Evolutionary conservation across 1,140 invertebrate species (phyloP), one percentile per base, ranked within the genome.

Genomic region (Venturia canescens): DNA sequence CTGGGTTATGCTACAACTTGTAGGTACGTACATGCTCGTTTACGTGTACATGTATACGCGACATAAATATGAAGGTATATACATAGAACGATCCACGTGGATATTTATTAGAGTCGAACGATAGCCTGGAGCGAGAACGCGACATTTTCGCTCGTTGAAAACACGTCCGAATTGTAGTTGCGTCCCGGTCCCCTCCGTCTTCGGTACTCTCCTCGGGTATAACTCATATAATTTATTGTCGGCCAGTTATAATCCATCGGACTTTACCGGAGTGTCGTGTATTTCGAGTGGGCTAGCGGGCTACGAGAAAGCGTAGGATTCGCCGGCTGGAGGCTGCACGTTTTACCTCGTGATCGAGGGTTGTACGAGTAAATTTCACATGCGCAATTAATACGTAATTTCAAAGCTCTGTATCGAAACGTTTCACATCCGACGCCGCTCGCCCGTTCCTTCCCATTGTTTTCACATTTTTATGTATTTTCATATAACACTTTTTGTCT

Each of bases 131-230:
- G 50, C 48, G 72, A 50, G 63, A 63, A 63, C 15, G 72, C 71
- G 72, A 76, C 79, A 80, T 80, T 80, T 80, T 80, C 79, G 79
- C 79, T 75, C 50, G 79, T 75, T 80, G 71, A 69, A 81, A 81
- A 76, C 72, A 81, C 67, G 63, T 66, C 80, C 63, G 48, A 75
- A 21, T 78, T 66, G 60, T 78, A 78, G 60, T 67, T 70, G 23
- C 44, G 11, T 21, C 53, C 23, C 29, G 15, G 3, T 18, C 48
- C 50, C 11, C 75, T 66, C 29, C 21, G 3, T 16, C 63, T 60
- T 7, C 31, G n/a, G 26, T 34, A 67, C 16, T 23, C 23, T n/a
- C 23, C 4, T 57, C 38, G 57, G n/a, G n/a, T 27, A 27, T 75
- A 53, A 71, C 27, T 13, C 50, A 50, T 74, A 74, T 80, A 80